Evolutionary conservation across 2,113 vertebrate genomes (phyloP).

Genomic region (Tragulus kanchil): DNA sequence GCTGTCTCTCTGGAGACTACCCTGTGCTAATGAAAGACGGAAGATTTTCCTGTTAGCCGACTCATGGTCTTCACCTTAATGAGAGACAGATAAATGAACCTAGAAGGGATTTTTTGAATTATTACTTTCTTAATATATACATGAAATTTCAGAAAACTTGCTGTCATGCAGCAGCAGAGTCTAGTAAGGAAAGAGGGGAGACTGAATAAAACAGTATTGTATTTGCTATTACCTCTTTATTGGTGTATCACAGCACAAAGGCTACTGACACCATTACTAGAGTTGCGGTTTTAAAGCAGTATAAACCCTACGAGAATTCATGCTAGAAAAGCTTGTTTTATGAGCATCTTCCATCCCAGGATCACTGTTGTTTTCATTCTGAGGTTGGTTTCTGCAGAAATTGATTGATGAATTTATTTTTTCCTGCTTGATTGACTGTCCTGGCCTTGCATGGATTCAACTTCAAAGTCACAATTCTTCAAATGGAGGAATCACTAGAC

Average conservation of each 20-base stretch:
- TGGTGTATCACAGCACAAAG: background rate
- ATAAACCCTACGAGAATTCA: background rate
- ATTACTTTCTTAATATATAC: background rate
- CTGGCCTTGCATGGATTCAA: background rate
- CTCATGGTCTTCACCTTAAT: conserved; percentile 67
- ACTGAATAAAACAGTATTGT: conserved; percentile 14
- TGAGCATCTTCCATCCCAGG: background rate
- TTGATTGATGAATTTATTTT: background rate
- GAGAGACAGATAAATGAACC: conserved; percentile 23
- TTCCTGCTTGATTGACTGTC: background rate
- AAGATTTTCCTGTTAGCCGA: conserved; percentile 26
- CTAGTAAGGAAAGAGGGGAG: background rate
- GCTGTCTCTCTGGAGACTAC: background rate
- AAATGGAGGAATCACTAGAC: background rate
- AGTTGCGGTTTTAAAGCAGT: background rate
- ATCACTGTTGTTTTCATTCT: conserved; percentile 1
- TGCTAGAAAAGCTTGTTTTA: background rate
- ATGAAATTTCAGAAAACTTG: conserved; percentile 52
- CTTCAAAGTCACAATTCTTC: background rate
- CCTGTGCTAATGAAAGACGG: conserved; percentile 70
- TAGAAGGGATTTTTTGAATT: background rate
- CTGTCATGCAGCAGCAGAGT: background rate
- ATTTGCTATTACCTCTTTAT: conserved; percentile 29
- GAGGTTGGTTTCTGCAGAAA: background rate
- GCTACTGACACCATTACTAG: background rate